Base-by-base conservation (phyloP, 2,888 invertebrate species). In the Schizaphis graminum region DNA sequence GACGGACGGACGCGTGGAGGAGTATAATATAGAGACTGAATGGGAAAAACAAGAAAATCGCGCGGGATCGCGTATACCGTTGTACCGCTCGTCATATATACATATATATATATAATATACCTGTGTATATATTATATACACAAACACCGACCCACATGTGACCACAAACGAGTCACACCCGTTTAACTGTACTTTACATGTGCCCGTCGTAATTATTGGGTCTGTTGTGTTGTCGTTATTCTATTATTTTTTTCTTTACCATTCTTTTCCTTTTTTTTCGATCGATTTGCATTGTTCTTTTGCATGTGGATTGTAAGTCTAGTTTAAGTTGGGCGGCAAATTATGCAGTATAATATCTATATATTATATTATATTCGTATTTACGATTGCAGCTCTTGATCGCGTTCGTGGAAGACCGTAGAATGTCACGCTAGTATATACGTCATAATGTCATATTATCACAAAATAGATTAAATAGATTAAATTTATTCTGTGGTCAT, bases 141-240 rank as follows among this genome's bases (percentile, higher is more conserved):
- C 47, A 86, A 94, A 86, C 91, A 86, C 94, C 91, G 94, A 94
- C 94, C 94, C 94, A 94, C 93, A 93, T 90, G 57, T 85, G 89
- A 90, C 93, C 93, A 90, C 94, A 91, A 94, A 94, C 94, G 67
- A 94, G 91, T 94, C 94, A 91, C 94, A 94, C 94, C 94, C 94
- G 90, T 94, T 94, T 94, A 94, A 94, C 94, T 91, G 94, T 94
- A 94, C 91, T 94, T 91, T 94, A 94, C 91, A 85, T 91, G 91
- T 91, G 61, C 86, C n/a, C 67, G 88, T 67, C 61, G 90, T 77
- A 56, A 89, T 90, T 89, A 89, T 90, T 90, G 57, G 77, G 89
- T 44, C 90, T 61, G 93, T 89, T 61, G 44, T 88, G 77, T n/a
- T 92, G 89, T 53, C 56, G 53, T 93, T 77, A 44, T 77, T 57